Evolutionary conservation across 1,140 invertebrate genomes (phyloP), one percentile per base, ranked within the genome.

Genomic region (Zaprionus camerounensis): DNA sequence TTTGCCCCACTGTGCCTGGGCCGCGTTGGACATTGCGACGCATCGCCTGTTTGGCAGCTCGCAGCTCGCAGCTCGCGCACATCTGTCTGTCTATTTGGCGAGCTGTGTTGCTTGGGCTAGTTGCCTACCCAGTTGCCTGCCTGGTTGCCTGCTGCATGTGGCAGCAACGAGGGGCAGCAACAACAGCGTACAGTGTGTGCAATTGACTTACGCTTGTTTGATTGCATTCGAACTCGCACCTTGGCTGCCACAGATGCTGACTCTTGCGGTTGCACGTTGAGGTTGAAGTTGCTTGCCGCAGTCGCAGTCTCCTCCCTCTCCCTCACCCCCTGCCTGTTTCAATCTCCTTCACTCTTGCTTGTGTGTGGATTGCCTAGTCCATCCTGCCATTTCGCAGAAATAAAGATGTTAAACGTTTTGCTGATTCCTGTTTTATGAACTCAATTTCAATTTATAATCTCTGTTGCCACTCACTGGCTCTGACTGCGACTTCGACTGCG

Each of bases 361-460:
- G n/a, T 17, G 61, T 56, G 79, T n/a, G 53, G 34, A 31, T 41
- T 24, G 46, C 17, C 46, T 49, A 49, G 17, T 82, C 72, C 31
- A 34, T 11, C 82, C 61, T 90, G 78, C 75, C 85, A 81, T 72
- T 88, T 90, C 85, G 86, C 82, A 79, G 81, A 74, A 91, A 91
- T 91, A 90, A 91, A 91, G 90, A 91, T 91, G 90, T 91, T 91
- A 91, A 91, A 91, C 85, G 91, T 91, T 91, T 91, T 90, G 90
- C 85, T 90, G 90, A 90, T 90, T 91, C 90, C 85, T 91, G 90
- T 91, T 91, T 91, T 91, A 91, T 91, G 90, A 91, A 91, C 90
- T 91, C 90, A 91, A 91, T 91, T 91, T 90, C 90, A 91, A 91
- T 91, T 91, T 91, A 91, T 91, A 91, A 91, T 91, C 88, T 91